A percentile compares a stretch with the other conserved stretches of the same genome.
These are phyloP conservation scores for Parasteatoda tepidariorum DNA, from an alignment of 1,140 invertebrate species.

Conservation along the genomic window DNA sequence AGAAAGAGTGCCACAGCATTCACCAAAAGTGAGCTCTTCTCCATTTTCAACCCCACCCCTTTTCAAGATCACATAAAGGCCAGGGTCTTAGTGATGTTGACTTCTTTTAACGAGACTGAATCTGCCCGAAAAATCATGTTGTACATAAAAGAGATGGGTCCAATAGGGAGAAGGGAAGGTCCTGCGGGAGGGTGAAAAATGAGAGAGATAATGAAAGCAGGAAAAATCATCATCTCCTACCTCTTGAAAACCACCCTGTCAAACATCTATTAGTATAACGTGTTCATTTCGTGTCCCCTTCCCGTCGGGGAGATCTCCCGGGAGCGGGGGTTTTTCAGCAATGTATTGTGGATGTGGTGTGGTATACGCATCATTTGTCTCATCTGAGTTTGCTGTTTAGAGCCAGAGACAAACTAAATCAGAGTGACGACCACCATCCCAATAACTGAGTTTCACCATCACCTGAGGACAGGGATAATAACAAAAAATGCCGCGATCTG, in stretches of 20 bases:
- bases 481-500: too few species aligned
- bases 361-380: conserved; percentile 18
- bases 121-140: conserved; percentile 35
- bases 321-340: neutral
- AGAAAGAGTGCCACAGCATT: too few species aligned
- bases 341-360: conserved; percentile 27
- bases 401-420: neutral
- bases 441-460: neutral
- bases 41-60: neutral
- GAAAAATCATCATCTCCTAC: conserved; percentile 50
- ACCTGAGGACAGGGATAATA: too few species aligned
- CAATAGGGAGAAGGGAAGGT: conserved; percentile 6
- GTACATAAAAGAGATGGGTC: conserved; percentile 4
- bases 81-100: conserved; percentile 19
- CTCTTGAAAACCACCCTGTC: conserved; percentile 44
- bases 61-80: conserved; percentile 28
- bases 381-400: neutral
- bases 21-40: neutral
- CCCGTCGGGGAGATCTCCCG: conserved; percentile 3
- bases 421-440: neutral
- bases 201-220: conserved; percentile 54
- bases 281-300: conserved; percentile 47
- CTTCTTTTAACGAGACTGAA: conserved; percentile 24
- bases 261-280: conserved; percentile 53
- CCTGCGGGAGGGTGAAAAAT: conserved; percentile 49